Percentiles rank a stretch among this genome's conserved stretches.
phyloP scores from a whole-genome alignment of 1,140 invertebrate species.

The Drosophila erecta region DNA sequence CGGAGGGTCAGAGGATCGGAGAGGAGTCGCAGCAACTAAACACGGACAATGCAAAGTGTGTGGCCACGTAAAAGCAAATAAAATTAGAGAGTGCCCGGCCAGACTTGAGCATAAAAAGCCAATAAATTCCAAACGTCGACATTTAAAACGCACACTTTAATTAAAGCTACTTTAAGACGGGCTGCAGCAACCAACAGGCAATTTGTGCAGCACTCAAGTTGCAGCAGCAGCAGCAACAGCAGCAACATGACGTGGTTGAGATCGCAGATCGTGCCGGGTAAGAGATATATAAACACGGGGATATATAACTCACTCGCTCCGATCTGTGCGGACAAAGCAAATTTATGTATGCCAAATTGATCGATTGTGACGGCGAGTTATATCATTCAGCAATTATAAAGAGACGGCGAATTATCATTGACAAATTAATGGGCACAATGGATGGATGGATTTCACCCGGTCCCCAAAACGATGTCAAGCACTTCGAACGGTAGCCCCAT shows the following conservation, averaged over 20 bases:
- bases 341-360: constrained; percentile 69
- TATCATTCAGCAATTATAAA: constrained; percentile 72
- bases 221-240: constrained; percentile 15
- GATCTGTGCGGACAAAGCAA: constrained; percentile 21
- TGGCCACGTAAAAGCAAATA: constrained; percentile 41
- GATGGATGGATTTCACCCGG: constrained; percentile 32
- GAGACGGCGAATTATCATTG: constrained; percentile 61
- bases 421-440: constrained; percentile 68
- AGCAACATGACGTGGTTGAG: constrained; percentile 38
- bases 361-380: constrained; percentile 68
- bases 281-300: constrained; percentile 63
- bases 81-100: constrained; percentile 41
- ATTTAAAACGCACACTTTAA: constrained; percentile 78
- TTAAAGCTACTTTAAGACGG: constrained; percentile 62
- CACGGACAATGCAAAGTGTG: constrained; percentile 50
- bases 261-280: constrained; percentile 64
- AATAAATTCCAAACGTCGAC: constrained; percentile 71
- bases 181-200: constrained; percentile 29
- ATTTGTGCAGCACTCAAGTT: constrained; percentile 42
- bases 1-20: neutral
- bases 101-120: constrained; percentile 56
- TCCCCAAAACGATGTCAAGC: constrained; percentile 71
- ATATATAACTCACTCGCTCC: constrained; percentile 52
- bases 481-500: constrained; percentile 60
- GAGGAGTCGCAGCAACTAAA: neutral